Percentiles rank a stretch among this genome's conserved stretches.
These are phyloP conservation scores for Hermaeophaga mercurialis DNA, from an alignment of 2,888 invertebrate genomes.

Conservation along the genomic window DNA sequence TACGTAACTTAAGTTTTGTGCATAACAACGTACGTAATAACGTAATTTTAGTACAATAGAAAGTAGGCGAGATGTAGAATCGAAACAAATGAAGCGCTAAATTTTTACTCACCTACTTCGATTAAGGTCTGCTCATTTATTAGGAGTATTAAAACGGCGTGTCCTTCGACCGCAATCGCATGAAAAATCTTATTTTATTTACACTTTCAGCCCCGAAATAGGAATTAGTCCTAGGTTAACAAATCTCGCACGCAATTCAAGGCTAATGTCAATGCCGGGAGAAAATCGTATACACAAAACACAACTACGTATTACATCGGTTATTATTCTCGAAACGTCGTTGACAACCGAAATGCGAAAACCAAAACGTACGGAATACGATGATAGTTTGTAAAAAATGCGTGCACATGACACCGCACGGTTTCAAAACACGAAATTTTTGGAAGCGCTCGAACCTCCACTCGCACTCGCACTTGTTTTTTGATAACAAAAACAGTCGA, in stretches of 20 bases:
- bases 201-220: not conserved
- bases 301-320: constrained; percentile 39
- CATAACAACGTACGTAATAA: not conserved
- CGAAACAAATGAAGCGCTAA: too few relatives aligned
- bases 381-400: constrained; percentile 32
- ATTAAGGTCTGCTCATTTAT: too few relatives aligned
- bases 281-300: constrained; percentile 32
- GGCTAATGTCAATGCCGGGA: constrained; percentile 46
- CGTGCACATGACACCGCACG: constrained; percentile 39
- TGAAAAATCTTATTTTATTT: too few relatives aligned
- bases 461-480: constrained; percentile 50
- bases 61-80: not conserved
- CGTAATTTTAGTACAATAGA: constrained; percentile 4
- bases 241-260: constrained; percentile 45
- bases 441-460: constrained; percentile 40
- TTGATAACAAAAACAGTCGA: constrained; percentile 41
- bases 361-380: constrained; percentile 25
- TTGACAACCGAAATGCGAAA: constrained; percentile 38
- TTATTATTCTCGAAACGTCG: constrained; percentile 32
- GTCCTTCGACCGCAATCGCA: too few relatives aligned
- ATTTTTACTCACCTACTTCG: too few relatives aligned
- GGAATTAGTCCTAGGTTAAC: constrained; percentile 41
- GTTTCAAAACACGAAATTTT: constrained; percentile 40
- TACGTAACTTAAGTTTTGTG: too few relatives aligned
- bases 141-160: too few relatives aligned